A percentile compares a stretch with the other conserved stretches of the same genome.
Evolutionary conservation across 2,888 invertebrate species (phyloP).

Genomic region (Ormyrus nitidulus): DNA sequence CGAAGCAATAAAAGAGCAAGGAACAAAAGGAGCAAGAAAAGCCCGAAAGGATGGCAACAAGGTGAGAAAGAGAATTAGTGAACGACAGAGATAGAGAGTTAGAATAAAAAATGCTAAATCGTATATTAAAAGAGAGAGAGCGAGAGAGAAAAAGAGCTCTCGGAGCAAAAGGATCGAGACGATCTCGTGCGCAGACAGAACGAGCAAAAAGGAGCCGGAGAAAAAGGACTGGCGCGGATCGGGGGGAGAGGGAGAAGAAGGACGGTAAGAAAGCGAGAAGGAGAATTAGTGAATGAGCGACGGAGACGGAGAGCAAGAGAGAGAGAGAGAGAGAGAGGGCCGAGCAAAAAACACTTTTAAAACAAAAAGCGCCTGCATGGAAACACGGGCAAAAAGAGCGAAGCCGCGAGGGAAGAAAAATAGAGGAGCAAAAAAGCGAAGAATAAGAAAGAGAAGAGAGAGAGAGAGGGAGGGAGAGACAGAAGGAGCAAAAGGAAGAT

Average conservation of each 20-base stretch:
- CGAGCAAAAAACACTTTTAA: constrained; percentile 35
- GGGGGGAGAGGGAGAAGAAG: constrained; percentile 39
- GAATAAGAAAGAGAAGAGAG: constrained; percentile 40
- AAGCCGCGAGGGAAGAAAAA: constrained; percentile 30
- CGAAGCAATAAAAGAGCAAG: constrained; percentile 49
- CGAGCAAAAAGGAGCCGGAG: not conserved
- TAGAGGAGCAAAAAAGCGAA: constrained; percentile 30
- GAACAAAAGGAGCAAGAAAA: constrained; percentile 22
- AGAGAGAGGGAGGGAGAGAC: constrained; percentile 30
- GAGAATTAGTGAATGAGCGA: constrained; percentile 53
- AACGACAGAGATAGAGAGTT: constrained; percentile 42
- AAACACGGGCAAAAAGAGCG: constrained; percentile 22
- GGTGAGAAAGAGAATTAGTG: constrained; percentile 55
- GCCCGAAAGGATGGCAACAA: constrained; percentile 33
- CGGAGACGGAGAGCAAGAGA: constrained; percentile 17
- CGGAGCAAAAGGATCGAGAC: constrained; percentile 3
- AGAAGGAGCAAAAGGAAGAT: constrained; percentile 39
- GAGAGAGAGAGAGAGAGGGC: constrained; percentile 1
- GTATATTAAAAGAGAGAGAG: constrained; percentile 46
- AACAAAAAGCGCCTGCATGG: constrained; percentile 38
- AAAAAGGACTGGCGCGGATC: not conserved
- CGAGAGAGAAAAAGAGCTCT: constrained; percentile 41
- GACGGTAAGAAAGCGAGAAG: constrained; percentile 54
- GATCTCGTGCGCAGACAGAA: not conserved
- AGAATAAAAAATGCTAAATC: constrained; percentile 48